Base-by-base conservation (phyloP, 1,140 invertebrate species). In the Aradophagus sp. region DNA sequence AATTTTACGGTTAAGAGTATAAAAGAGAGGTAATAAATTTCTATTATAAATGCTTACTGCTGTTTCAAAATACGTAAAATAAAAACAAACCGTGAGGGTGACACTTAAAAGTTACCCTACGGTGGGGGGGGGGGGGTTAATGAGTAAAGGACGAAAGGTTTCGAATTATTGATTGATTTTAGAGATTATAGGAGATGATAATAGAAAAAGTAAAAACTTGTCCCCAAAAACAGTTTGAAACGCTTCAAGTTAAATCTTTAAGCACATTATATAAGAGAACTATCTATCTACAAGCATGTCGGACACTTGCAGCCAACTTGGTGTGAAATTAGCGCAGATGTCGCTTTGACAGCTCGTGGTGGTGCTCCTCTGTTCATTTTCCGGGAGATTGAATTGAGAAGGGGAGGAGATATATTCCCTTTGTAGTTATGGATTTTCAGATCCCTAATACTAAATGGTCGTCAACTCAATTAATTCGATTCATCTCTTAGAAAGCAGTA, bases 241-340 rank as follows among this genome's bases (percentile, higher is more conserved):
- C 34, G 36, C 32, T 63, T 32, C 15, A 55, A 63, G 56, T 52
- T 35, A 41, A 41, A 71, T 35, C 45, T 53, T 26, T 39, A 48
- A 61, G 48, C 69, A 72, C 66, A 72, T 72, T 62, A 55, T 61
- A 61, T 48, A 62, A 65, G 61, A 55, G 48, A 67, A 73, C 62
- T 73, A 62, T 73, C 69, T 67, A 67, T 73, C 69, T 48, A 31
- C 31, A 58, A 67, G 44, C 56, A 55, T 74, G 67, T 70, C 62
- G 61, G 66, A 63, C 62, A 66, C 55, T 77, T 73, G 80, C 80
- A 83, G 80, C 80, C 82, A 86, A 74, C 78, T 82, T 73, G 77
- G 82, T 85, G 84, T 86, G 83, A 86, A 86, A 86, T 86, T 86
- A 86, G 83, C 82, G 80, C 83, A 84, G 80, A 85, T 85, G 82